Conservation (phyloP, 2,888 invertebrate genomes). For the Pimpla rufipes region DNA sequence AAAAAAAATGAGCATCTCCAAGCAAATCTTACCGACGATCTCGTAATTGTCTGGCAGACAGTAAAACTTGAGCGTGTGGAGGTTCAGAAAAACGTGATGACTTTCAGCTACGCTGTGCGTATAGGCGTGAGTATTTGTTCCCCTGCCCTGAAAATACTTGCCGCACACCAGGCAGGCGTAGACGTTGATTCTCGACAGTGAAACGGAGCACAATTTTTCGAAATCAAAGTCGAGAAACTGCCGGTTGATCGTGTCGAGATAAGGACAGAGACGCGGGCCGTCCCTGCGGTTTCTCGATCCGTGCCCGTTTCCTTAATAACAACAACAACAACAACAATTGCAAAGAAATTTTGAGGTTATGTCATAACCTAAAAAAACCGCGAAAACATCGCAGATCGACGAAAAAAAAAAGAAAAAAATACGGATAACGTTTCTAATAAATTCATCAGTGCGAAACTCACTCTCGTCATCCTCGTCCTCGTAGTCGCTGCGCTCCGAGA, state of each 20-base stretch:
- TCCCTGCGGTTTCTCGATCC: slow-evolving; percentile 54
- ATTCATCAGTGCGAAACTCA: too few relatives aligned
- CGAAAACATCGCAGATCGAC: too few relatives aligned
- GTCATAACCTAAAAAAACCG: slow-evolving; percentile 41
- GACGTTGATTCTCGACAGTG: slow-evolving; percentile 98
- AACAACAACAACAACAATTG: neutral
- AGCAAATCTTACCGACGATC: slow-evolving; percentile 92
- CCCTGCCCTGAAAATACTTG: slow-evolving; percentile 99
- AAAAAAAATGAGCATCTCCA: too few relatives aligned
- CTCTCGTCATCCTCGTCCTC: too few relatives aligned
- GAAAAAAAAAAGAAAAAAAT: too few relatives aligned
- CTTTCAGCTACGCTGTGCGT: slow-evolving; percentile 99
- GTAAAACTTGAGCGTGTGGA: slow-evolving; percentile 98
- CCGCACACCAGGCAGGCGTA: slow-evolving; percentile 99
- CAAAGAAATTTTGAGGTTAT: slow-evolving; percentile 18
- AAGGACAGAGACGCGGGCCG: slow-evolving; percentile 92
- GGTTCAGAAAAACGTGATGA: slow-evolving; percentile 99
- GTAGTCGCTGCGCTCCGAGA: neutral
- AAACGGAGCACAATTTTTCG: slow-evolving; percentile 99
- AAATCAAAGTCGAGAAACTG: slow-evolving; percentile 99
- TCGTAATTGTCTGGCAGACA: slow-evolving; percentile 99
- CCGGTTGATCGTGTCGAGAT: slow-evolving; percentile 98
- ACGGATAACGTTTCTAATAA: too few relatives aligned
- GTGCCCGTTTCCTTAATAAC: slow-evolving; percentile 59
- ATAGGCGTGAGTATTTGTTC: slow-evolving; percentile 99